phyloP scores from a whole-genome alignment of 2,888 invertebrate species.

The Andrena bicolor region DNA sequence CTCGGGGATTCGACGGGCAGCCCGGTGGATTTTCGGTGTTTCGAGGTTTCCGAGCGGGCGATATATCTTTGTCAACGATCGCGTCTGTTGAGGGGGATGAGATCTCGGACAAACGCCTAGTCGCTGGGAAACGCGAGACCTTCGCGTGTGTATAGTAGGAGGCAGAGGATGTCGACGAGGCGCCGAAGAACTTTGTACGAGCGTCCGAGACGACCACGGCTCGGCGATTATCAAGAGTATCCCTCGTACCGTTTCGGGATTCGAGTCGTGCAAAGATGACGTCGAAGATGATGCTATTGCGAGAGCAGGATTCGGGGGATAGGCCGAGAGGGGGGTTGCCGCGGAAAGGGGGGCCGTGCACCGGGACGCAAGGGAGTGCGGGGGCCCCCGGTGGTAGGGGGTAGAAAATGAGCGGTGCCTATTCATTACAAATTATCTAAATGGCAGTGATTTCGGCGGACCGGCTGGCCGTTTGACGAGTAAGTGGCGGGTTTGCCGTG shows the following conservation, averaged over 20 bases:
- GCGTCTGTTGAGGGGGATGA: background rate
- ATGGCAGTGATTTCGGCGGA: slow-evolving; percentile 87
- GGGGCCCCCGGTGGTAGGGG: slow-evolving; percentile 51
- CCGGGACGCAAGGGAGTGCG: slow-evolving; percentile 18
- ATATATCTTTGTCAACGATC: slow-evolving; percentile 39
- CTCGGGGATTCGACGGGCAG: slow-evolving; percentile 3
- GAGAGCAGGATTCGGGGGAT: slow-evolving; percentile 38
- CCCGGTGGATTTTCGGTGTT: slow-evolving; percentile 11
- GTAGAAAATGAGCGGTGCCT: slow-evolving; percentile 83
- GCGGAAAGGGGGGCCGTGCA: slow-evolving; percentile 43
- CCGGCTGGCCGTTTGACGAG: slow-evolving; percentile 84
- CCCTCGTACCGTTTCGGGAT: slow-evolving; percentile 16
- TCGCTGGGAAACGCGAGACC: too few species aligned
- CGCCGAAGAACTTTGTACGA: slow-evolving; percentile 5
- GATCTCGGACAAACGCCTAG: background rate
- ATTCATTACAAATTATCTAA: slow-evolving; percentile 88
- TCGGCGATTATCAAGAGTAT: slow-evolving; percentile 36
- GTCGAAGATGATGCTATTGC: slow-evolving; percentile 49
- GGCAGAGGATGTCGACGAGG: background rate
- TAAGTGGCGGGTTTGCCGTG: slow-evolving; percentile 84
- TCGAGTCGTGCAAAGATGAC: slow-evolving; percentile 40
- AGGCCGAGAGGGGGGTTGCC: slow-evolving; percentile 15
- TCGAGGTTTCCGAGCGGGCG: slow-evolving; percentile 17
- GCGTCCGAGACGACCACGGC: slow-evolving; percentile 10
- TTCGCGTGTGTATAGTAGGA: too few species aligned